Percentiles rank a stretch among this genome's conserved stretches.
Evolutionary conservation across 1,140 invertebrate species (phyloP).

Genomic region (Semibalanus balanoides): DNA sequence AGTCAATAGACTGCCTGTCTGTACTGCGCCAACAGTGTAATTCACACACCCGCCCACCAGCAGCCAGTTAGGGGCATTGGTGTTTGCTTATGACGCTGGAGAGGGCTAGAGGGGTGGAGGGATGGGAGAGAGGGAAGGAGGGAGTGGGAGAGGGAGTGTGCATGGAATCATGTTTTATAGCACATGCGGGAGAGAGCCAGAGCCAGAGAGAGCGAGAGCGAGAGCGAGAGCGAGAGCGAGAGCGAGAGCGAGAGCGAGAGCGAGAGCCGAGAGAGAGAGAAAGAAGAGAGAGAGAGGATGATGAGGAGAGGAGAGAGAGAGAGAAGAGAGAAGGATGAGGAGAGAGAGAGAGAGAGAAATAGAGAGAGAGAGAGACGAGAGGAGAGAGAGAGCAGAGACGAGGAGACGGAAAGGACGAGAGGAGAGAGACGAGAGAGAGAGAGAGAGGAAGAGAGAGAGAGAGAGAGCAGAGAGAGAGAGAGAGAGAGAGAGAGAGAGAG

Average conservation of each 20-base stretch:
- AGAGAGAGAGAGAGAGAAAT: not conserved
- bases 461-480: not conserved
- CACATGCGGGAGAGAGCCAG: not conserved
- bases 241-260: not conserved
- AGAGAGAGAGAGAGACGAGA: not conserved
- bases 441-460: not conserved
- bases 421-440: not conserved
- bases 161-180: no score
- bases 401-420: not conserved
- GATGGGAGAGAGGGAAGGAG: not conserved
- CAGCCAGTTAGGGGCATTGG: no score
- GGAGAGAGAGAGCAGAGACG: not conserved
- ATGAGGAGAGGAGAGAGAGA: not conserved
- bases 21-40: no score
- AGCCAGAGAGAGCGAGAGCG: not conserved
- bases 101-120: not conserved
- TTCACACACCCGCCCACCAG: no score
- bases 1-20: no score
- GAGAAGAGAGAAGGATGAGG: not conserved
- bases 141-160: no score
- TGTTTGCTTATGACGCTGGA: no score
- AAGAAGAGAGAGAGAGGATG: not conserved
- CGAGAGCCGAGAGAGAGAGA: not conserved
- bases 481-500: not conserved
- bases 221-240: not conserved